A percentile compares a stretch with the other conserved stretches of the same genome.
phyloP scores from a whole-genome alignment of 2,888 invertebrate genomes.

The Desoria tigrina region DNA sequence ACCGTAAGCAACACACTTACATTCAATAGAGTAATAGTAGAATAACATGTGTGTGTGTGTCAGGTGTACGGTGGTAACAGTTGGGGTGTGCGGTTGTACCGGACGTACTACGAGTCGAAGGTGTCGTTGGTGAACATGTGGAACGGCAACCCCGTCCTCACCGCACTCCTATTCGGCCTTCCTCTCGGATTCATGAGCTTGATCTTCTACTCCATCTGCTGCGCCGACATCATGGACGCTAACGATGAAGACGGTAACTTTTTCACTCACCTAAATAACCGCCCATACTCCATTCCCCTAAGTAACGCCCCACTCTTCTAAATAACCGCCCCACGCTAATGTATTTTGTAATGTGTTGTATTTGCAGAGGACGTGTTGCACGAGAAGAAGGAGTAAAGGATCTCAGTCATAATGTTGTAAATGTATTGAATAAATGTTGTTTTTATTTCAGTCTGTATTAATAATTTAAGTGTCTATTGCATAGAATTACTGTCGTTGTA shows the following conservation, averaged over 20 bases:
- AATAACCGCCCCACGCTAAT: too few species aligned
- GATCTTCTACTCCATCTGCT: conserved; percentile 94
- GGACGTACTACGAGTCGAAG: conserved; percentile 80
- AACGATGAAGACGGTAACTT: conserved; percentile 70
- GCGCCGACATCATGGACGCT: conserved; percentile 91
- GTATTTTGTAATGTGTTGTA: not conserved
- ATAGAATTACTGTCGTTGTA: too few species aligned
- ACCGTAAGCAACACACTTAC: conserved; percentile 68
- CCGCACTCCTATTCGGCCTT: conserved; percentile 88
- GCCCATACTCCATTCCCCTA: too few species aligned
- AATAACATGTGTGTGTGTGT: not conserved
- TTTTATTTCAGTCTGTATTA: too few species aligned
- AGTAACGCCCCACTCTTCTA: too few species aligned
- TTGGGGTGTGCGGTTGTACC: conserved; percentile 59
- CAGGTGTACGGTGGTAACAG: not conserved
- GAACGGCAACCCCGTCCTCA: conserved; percentile 89
- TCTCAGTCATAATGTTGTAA: not conserved
- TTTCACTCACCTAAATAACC: too few species aligned
- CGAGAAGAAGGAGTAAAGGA: conserved; percentile 2
- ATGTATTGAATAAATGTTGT: too few species aligned
- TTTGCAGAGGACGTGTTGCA: not conserved
- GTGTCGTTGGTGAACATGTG: conserved; percentile 81
- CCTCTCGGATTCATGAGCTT: conserved; percentile 90
- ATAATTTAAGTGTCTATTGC: too few species aligned
- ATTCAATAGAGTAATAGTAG: not conserved